A percentile compares a stretch with the other conserved stretches of the same genome.
phyloP scores from a whole-genome alignment of 2,888 invertebrate genomes.

The Agonopterix arenella region DNA sequence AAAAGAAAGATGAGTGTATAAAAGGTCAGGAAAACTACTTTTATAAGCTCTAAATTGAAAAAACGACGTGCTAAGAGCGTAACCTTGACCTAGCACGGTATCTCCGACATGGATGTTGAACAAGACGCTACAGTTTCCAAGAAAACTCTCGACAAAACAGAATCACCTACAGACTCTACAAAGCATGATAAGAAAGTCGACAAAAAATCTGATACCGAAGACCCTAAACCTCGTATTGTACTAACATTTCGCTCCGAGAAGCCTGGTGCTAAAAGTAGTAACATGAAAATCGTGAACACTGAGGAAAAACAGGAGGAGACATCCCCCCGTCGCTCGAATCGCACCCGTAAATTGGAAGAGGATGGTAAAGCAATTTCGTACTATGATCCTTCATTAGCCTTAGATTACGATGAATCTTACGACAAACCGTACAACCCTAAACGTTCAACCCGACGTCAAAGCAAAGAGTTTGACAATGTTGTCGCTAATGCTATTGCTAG shows the following conservation, averaged over 20 bases:
- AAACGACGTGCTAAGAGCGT: no score
- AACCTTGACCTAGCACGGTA: not conserved
- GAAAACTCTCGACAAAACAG: slow-evolving; percentile 46
- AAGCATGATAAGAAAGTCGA: slow-evolving; percentile 47
- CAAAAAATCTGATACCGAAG: slow-evolving; percentile 43
- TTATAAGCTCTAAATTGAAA: no score
- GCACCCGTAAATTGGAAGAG: slow-evolving; percentile 44
- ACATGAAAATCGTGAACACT: slow-evolving; percentile 69
- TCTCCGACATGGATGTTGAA: slow-evolving; percentile 45
- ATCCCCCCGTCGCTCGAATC: slow-evolving; percentile 49
- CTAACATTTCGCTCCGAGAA: slow-evolving; percentile 80
- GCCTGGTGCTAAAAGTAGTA: slow-evolving; percentile 67
- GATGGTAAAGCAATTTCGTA: slow-evolving; percentile 17
- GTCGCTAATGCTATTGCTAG: slow-evolving; percentile 83
- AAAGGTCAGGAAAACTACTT: no score
- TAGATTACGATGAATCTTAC: slow-evolving; percentile 42
- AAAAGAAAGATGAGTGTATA: no score
- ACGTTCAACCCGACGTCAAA: slow-evolving; percentile 79
- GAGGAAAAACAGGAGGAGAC: slow-evolving; percentile 62
- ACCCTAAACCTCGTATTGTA: slow-evolving; percentile 77
- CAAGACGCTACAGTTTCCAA: slow-evolving; percentile 37
- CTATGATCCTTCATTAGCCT: slow-evolving; percentile 21
- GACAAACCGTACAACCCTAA: slow-evolving; percentile 64
- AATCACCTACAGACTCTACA: slow-evolving; percentile 33
- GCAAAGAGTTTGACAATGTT: slow-evolving; percentile 80